phyloP scores from a whole-genome alignment of 2,113 vertebrate genomes.

The Heterocephalus glaber region DNA sequence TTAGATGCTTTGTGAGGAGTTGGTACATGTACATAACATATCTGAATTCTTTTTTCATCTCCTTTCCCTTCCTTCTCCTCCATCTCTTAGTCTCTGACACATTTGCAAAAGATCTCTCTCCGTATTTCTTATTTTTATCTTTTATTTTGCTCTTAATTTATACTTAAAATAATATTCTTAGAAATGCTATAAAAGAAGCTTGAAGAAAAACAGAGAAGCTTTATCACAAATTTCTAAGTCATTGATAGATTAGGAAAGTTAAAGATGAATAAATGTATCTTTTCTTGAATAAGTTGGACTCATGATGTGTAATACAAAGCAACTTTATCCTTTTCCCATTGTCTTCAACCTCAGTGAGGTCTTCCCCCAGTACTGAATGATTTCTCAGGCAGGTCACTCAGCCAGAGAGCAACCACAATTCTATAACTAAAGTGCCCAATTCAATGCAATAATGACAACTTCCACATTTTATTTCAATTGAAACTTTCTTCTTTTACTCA shows the following conservation, averaged over 20 bases:
- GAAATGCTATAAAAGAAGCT: background rate
- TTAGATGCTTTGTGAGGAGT: background rate
- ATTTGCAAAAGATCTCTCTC: background rate
- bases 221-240: background rate
- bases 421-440: background rate
- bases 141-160: background rate
- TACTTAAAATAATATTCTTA: background rate
- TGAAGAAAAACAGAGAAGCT: background rate
- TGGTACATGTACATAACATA: background rate
- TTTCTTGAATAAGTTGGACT: slow-evolving; percentile 3
- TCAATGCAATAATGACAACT: background rate
- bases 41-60: background rate
- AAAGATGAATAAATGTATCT: background rate
- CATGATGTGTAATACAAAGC: background rate
- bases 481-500: background rate
- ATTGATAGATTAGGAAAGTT: background rate
- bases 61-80: background rate
- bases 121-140: background rate
- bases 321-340: background rate
- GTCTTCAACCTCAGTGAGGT: background rate
- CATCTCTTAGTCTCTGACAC: background rate
- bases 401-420: background rate
- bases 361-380: background rate
- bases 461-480: background rate
- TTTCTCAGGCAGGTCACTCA: background rate